Percentiles rank a stretch among this genome's conserved stretches.
These are phyloP conservation scores for Ochropacha duplaris DNA, from an alignment of 2,888 invertebrate genomes.

Conservation along the genomic window DNA sequence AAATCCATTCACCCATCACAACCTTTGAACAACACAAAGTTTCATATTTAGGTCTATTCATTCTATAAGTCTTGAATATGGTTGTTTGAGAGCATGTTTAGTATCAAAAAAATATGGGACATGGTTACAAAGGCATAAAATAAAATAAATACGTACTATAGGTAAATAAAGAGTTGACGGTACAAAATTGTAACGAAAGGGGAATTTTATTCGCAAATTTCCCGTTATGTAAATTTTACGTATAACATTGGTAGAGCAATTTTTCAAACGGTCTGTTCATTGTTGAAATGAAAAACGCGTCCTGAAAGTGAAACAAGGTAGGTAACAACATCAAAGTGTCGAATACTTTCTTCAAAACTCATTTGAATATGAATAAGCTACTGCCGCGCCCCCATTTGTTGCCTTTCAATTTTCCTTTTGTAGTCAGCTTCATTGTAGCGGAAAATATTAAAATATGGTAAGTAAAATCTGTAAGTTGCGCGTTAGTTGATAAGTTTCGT, in stretches of 20 bases:
- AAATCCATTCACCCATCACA: too few species aligned
- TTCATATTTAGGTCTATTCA: too few species aligned
- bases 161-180: background rate
- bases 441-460: constrained; percentile 76
- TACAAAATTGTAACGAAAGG: background rate
- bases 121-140: too few species aligned
- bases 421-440: constrained; percentile 49
- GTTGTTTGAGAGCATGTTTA: background rate
- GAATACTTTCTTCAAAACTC: constrained; percentile 65
- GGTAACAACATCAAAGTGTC: constrained; percentile 64
- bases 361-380: constrained; percentile 76
- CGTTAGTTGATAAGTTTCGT: constrained; percentile 43
- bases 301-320: constrained; percentile 30
- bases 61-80: background rate
- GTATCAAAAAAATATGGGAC: background rate
- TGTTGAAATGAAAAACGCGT: constrained; percentile 19
- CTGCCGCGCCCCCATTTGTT: constrained; percentile 62
- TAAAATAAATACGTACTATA: background rate
- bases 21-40: too few species aligned
- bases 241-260: background rate
- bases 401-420: constrained; percentile 72
- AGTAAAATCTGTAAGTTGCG: constrained; percentile 59
- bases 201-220: constrained; percentile 3
- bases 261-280: constrained; percentile 11
- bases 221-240: constrained; percentile 1